Percentiles rank a stretch among this genome's conserved stretches.
Evolutionary conservation across 1,140 invertebrate species (phyloP).

Genomic region (Sycobia sp.): DNA sequence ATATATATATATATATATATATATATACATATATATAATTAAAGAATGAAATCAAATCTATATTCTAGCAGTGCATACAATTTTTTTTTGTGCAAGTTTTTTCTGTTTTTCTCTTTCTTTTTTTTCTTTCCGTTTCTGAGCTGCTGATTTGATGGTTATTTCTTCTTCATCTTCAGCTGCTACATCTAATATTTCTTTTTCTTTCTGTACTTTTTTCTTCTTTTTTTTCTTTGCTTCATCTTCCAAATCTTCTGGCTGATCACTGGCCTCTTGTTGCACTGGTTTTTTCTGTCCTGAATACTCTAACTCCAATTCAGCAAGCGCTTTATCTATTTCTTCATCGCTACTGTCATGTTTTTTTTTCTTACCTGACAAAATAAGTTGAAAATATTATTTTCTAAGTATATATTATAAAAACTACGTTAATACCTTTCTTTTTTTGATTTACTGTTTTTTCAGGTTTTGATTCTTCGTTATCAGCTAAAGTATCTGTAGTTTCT

Average conservation of each 20-base stretch:
- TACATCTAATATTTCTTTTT: conserved; percentile 48
- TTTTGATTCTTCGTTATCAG: conserved; percentile 56
- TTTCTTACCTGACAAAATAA: conserved; percentile 49
- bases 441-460: conserved; percentile 82
- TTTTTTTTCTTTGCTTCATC: conserved; percentile 61
- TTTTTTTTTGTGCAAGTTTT: conserved; percentile 69
- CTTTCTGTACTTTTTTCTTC: conserved; percentile 45
- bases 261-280: conserved; percentile 58
- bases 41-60: too few species aligned
- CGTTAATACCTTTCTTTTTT: conserved; percentile 86
- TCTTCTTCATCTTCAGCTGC: conserved; percentile 53
- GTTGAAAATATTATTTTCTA: too few species aligned
- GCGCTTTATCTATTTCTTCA: conserved; percentile 82
- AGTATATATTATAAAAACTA: too few species aligned
- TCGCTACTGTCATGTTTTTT: conserved; percentile 80
- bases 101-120: conserved; percentile 83
- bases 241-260: conserved; percentile 48
- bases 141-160: conserved; percentile 77
- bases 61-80: conserved; percentile 40
- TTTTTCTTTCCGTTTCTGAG: conserved; percentile 86
- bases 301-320: conserved; percentile 81
- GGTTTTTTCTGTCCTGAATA: conserved; percentile 68
- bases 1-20: not conserved
- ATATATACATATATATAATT: too few species aligned
- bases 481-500: conserved; percentile 45